Conservation (phyloP, 2,888 invertebrate species). For the Trachelus troglodyta region DNA sequence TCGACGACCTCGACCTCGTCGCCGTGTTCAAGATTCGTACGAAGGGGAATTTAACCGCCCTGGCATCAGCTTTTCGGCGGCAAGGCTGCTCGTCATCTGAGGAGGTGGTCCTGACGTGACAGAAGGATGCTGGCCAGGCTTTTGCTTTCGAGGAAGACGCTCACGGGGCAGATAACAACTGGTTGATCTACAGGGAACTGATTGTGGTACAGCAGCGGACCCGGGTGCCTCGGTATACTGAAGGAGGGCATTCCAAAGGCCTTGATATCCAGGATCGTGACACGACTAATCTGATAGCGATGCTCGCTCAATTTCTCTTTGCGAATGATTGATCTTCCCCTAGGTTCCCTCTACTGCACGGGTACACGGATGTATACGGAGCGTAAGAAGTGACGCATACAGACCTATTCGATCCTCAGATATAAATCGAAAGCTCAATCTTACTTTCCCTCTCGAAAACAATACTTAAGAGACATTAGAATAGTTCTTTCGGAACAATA, state of each 20-base stretch:
- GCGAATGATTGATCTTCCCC: conserved; percentile 10
- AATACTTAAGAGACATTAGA: not conserved
- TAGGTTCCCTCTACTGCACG: conserved; percentile 16
- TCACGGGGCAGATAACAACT: not conserved
- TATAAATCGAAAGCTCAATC: not conserved
- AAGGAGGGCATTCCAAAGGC: conserved; percentile 48
- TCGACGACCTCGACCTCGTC: conserved; percentile 6
- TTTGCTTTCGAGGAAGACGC: conserved; percentile 5
- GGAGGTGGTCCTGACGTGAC: conserved; percentile 48
- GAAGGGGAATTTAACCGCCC: conserved; percentile 42
- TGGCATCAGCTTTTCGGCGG: conserved; percentile 55
- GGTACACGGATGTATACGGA: conserved; percentile 11
- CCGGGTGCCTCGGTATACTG: conserved; percentile 19
- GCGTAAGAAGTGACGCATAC: conserved; percentile 17
- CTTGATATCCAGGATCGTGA: conserved; percentile 11
- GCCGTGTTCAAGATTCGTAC: not conserved
- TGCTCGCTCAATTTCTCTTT: not conserved
- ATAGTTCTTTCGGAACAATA: not conserved
- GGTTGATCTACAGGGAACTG: not conserved
- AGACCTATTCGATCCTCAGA: not conserved
- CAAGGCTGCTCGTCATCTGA: conserved; percentile 59
- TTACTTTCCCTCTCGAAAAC: not conserved
- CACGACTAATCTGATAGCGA: conserved; percentile 10
- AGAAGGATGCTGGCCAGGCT: conserved; percentile 20
- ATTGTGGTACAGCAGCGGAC: not conserved